A percentile compares a stretch with the other conserved stretches of the same genome.
Evolutionary conservation across 2,797 vertebrate genomes (phyloP).

Genomic region (Anisognathus igniventris): DNA sequence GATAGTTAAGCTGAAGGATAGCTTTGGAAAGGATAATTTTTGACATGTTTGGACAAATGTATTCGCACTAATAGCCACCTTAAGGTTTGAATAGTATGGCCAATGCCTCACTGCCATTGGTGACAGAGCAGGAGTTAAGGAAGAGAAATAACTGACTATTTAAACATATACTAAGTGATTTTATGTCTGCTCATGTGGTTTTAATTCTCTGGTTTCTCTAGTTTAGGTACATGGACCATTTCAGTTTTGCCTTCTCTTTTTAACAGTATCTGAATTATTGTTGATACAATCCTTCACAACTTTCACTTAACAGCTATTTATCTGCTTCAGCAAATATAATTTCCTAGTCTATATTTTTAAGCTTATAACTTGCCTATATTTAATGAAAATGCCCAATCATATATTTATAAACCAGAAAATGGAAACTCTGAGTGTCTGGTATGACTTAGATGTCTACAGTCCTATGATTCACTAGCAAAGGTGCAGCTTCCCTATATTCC

Average conservation of each 20-base stretch:
- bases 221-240: neutral
- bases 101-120: neutral
- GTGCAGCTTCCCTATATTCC: neutral
- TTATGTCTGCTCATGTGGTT: neutral
- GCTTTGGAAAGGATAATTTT: neutral
- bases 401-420: neutral
- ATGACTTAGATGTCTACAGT: neutral
- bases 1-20: neutral
- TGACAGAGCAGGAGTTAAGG: neutral
- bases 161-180: neutral
- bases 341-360: neutral
- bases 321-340: neutral
- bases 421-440: neutral
- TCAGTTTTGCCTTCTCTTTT: neutral
- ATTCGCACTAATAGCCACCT: neutral
- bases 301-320: neutral
- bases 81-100: neutral
- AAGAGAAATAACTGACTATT: neutral
- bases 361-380: accelerated
- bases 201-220: neutral
- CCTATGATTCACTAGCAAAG: neutral
- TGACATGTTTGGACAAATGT: neutral
- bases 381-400: neutral
- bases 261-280: neutral
- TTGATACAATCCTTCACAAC: neutral